A percentile compares a stretch with the other conserved stretches of the same genome.
These are phyloP conservation scores for Cerceris rybyensis DNA, from an alignment of 2,888 invertebrate genomes.

Conservation along the genomic window DNA sequence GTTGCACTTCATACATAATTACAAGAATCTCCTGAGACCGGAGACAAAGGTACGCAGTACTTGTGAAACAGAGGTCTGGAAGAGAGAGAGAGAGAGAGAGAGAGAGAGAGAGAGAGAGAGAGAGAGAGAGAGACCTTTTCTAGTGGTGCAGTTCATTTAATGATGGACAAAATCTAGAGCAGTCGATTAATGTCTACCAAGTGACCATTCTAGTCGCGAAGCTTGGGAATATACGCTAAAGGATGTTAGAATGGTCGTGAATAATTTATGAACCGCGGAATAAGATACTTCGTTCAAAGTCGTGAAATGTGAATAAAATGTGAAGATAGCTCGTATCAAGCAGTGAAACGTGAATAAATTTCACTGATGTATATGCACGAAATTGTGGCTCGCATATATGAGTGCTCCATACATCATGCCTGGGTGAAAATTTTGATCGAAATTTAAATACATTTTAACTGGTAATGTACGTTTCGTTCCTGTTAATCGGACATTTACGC, in stretches of 20 bases:
- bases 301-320: slow-evolving; percentile 19
- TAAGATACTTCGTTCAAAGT: slow-evolving; percentile 10
- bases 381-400: neutral
- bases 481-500: neutral
- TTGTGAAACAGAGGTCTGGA: slow-evolving; percentile 18
- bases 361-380: neutral
- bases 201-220: neutral
- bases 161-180: slow-evolving; percentile 44
- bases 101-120: too few species aligned
- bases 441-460: neutral
- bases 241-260: slow-evolving; percentile 9
- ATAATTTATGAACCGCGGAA: slow-evolving; percentile 19
- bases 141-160: slow-evolving; percentile 33
- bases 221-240: slow-evolving; percentile 9
- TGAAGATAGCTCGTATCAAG: neutral
- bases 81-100: too few species aligned
- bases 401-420: neutral
- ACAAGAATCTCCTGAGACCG: slow-evolving; percentile 55
- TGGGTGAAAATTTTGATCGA: neutral
- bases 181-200: slow-evolving; percentile 33
- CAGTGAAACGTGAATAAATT: slow-evolving; percentile 19
- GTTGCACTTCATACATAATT: slow-evolving; percentile 48
- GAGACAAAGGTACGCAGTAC: slow-evolving; percentile 38
- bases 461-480: neutral
- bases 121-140: neutral